These are phyloP conservation scores for Colinus virginianus DNA, from an alignment of 2,113 vertebrate genomes.

Conservation along the genomic window DNA sequence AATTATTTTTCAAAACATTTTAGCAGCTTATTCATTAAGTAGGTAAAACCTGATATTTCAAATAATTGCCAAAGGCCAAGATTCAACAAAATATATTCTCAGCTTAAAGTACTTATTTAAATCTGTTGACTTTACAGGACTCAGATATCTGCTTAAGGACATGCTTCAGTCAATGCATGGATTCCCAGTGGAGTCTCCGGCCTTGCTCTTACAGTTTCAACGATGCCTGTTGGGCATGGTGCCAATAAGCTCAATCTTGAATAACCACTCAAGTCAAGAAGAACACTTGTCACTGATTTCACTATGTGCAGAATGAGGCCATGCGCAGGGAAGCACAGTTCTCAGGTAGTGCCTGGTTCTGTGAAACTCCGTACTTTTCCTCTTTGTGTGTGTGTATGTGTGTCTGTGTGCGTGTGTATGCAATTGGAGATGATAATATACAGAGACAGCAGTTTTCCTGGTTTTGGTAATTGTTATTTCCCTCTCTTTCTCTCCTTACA, in stretches of 20 bases:
- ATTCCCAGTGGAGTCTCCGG: constrained; percentile 39
- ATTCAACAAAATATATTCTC: background rate
- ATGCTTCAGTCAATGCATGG: constrained; percentile 31
- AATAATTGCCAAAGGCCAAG: constrained; percentile 8
- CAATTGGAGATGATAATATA: constrained; percentile 29
- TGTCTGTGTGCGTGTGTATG: background rate
- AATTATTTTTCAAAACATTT: background rate
- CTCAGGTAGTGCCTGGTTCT: background rate
- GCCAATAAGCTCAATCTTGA: constrained; percentile 48
- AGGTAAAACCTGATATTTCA: background rate
- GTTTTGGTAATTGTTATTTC: background rate
- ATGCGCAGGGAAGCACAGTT: background rate
- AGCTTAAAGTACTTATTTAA: constrained; percentile 41
- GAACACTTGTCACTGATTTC: constrained; percentile 57
- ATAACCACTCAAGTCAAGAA: constrained; percentile 48
- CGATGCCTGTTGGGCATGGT: background rate
- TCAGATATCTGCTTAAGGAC: constrained; percentile 41
- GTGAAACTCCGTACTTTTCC: background rate
- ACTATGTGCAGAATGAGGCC: constrained; percentile 39
- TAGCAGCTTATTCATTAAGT: background rate
- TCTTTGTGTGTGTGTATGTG: too few species aligned
- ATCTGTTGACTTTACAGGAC: constrained; percentile 32
- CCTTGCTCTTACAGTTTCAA: constrained; percentile 34
- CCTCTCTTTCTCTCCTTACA: background rate
- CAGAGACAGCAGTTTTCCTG: background rate